phyloP scores from a whole-genome alignment of 2,888 invertebrate species.

The Ctena decussata region DNA sequence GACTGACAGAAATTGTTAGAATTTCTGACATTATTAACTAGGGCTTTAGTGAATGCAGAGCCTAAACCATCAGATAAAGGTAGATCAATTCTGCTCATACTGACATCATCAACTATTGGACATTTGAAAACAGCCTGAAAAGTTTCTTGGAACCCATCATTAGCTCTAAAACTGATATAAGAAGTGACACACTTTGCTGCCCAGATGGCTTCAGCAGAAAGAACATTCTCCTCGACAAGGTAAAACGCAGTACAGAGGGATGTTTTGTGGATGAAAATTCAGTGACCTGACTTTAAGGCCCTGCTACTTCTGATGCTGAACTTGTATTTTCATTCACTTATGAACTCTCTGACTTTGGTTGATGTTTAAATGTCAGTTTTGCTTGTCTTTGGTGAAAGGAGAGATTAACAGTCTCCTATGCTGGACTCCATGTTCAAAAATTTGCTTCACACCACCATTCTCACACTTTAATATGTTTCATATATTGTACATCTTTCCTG shows the following conservation, averaged over 20 bases:
- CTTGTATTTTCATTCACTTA: background rate
- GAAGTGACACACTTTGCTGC: slow-evolving; percentile 16
- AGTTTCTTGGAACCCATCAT: slow-evolving; percentile 19
- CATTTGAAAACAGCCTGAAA: background rate
- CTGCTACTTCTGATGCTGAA: background rate
- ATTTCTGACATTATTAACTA: slow-evolving; percentile 10
- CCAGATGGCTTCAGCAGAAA: background rate
- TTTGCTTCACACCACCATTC: background rate
- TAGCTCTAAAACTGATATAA: slow-evolving; percentile 25
- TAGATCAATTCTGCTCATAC: slow-evolving; percentile 9
- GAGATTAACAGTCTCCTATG: background rate
- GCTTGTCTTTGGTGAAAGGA: background rate
- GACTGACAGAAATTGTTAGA: background rate
- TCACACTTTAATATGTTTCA: background rate
- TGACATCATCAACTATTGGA: slow-evolving; percentile 1
- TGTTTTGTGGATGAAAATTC: background rate
- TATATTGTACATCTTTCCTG: background rate
- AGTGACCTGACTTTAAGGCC: background rate
- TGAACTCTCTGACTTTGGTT: background rate
- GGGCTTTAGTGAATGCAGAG: slow-evolving; percentile 3
- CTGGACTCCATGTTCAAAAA: background rate
- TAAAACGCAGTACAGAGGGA: background rate
- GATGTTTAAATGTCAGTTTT: background rate
- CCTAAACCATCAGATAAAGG: slow-evolving; percentile 26
- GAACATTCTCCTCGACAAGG: background rate